A percentile compares a stretch with the other conserved stretches of the same genome.
Evolutionary conservation across 1,140 invertebrate species (phyloP).

Genomic region (Pomphorhynchus laevis): DNA sequence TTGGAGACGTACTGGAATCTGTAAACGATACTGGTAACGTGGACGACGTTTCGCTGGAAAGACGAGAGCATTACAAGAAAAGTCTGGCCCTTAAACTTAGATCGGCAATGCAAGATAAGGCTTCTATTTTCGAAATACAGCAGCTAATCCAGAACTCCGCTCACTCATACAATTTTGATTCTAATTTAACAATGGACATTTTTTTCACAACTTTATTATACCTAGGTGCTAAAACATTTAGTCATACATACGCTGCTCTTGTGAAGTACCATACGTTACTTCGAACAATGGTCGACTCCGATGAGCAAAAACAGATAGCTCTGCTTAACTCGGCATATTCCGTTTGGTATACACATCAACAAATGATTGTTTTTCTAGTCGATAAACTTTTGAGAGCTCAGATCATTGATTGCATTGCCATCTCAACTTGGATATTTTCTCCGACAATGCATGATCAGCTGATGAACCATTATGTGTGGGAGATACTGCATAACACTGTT

Average conservation of each 20-base stretch:
- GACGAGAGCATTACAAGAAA: constrained; percentile 19
- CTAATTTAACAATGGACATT: constrained; percentile 52
- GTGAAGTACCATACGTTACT: constrained; percentile 61
- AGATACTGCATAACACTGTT: constrained; percentile 68
- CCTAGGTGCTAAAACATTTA: constrained; percentile 71
- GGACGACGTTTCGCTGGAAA: no score
- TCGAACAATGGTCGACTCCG: constrained; percentile 52
- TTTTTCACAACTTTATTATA: constrained; percentile 71
- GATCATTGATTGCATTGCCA: constrained; percentile 67
- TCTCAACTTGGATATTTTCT: constrained; percentile 92
- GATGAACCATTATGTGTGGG: constrained; percentile 73
- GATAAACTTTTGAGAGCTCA: constrained; percentile 89
- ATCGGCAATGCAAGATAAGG: constrained; percentile 19
- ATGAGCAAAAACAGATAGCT: constrained; percentile 75
- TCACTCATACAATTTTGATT: constrained; percentile 27
- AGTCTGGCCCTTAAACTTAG: constrained; percentile 48
- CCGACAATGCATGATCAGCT: constrained; percentile 69
- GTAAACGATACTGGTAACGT: no score
- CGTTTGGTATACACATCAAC: constrained; percentile 62
- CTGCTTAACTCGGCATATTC: constrained; percentile 63
- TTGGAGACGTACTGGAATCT: no score
- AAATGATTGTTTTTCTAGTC: constrained; percentile 64
- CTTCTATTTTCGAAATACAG: background rate
- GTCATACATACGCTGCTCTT: constrained; percentile 79
- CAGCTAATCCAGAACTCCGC: constrained; percentile 2